A percentile compares a stretch with the other conserved stretches of the same genome.
phyloP scores from a whole-genome alignment of 2,113 vertebrate species.

The Mungos mungo region DNA sequence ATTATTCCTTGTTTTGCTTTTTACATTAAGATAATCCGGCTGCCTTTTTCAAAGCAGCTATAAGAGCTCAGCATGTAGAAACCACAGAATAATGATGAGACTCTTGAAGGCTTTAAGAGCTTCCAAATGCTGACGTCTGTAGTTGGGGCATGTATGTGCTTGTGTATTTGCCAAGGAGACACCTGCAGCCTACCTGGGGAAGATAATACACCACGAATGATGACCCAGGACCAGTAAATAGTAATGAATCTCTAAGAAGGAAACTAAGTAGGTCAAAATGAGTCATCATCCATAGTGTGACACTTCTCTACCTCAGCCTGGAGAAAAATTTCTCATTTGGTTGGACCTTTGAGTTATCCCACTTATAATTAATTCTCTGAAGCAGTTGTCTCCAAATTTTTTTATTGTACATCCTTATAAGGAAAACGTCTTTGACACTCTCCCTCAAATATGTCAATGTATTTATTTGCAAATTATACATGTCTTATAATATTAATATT shows the following conservation, averaged over 20 bases:
- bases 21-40: background rate
- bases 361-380: background rate
- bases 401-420: background rate
- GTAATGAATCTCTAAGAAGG: constrained; percentile 20
- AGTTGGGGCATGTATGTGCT: background rate
- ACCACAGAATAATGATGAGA: background rate
- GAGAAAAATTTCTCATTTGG: background rate
- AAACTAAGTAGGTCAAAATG: constrained; percentile 29
- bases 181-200: background rate
- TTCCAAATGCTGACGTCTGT: background rate
- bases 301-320: background rate
- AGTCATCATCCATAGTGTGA: constrained; percentile 23
- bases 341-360: background rate
- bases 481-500: background rate
- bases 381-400: background rate
- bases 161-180: background rate
- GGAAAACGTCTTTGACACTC: background rate
- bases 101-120: background rate
- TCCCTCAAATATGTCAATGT: background rate
- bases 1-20: constrained; percentile 1
- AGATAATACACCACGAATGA: background rate
- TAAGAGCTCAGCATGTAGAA: background rate
- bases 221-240: background rate
- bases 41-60: constrained; percentile 1
- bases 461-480: constrained; percentile 25